Evolutionary conservation across 2,113 vertebrate genomes (phyloP).

Genomic region (Spermophilus dauricus): DNA sequence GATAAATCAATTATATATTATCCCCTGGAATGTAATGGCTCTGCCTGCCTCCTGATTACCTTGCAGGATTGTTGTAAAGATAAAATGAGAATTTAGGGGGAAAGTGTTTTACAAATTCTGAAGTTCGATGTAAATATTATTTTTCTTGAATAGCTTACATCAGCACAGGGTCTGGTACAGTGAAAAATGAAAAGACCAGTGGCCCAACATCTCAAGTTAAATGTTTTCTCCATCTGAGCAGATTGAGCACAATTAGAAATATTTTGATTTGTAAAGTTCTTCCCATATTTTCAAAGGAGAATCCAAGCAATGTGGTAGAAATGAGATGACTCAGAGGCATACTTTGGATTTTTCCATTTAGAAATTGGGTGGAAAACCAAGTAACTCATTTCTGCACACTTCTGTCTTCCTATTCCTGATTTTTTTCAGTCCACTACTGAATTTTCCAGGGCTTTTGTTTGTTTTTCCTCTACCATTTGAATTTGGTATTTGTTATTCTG

Average conservation of each 20-base stretch:
- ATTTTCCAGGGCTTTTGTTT: not conserved
- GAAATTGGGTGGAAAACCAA: not conserved
- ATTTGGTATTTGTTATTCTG: slow-evolving; percentile 48
- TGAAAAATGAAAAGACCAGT: not conserved
- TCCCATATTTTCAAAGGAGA: slow-evolving; percentile 45
- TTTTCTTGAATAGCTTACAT: not conserved
- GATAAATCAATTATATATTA: slow-evolving; percentile 50
- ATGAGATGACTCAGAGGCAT: not conserved
- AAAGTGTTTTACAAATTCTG: slow-evolving; percentile 9
- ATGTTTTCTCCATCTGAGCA: not conserved
- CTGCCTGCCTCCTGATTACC: not conserved
- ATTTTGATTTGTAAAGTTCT: not conserved
- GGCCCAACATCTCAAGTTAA: not conserved
- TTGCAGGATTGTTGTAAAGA: not conserved
- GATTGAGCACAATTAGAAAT: slow-evolving; percentile 23
- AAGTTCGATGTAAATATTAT: not conserved
- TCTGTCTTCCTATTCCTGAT: not conserved
- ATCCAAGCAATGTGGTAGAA: not conserved
- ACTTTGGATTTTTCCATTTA: not conserved
- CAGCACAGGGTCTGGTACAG: not conserved
- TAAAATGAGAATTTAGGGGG: not conserved
- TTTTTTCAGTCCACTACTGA: not conserved
- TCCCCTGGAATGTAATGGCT: not conserved
- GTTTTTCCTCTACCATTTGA: not conserved
- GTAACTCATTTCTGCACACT: not conserved